A percentile compares a stretch with the other conserved stretches of the same genome.
Conservation (phyloP, 2,888 invertebrate species). For the Netelia melanura region DNA sequence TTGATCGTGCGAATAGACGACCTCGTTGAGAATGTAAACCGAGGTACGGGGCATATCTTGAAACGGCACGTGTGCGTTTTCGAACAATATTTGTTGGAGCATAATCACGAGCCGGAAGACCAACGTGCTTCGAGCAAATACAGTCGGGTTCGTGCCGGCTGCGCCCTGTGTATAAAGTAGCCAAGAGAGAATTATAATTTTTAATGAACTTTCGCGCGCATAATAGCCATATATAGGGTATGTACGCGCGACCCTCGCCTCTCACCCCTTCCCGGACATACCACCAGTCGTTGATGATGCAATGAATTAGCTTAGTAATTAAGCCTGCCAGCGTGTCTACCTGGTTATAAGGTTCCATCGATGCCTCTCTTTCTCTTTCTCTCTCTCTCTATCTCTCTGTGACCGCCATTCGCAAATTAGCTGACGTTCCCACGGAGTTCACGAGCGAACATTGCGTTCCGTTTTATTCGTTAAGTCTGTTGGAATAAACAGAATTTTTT, state of each 20-base stretch:
- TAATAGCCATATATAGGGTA: constrained; percentile 20
- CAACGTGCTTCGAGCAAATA: background rate
- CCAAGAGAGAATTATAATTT: constrained; percentile 58
- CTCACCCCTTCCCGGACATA: background rate
- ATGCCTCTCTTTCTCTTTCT: too few species aligned
- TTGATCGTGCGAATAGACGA: too few species aligned
- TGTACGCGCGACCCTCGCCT: background rate
- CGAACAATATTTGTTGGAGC: constrained; percentile 6
- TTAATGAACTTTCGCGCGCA: constrained; percentile 41
- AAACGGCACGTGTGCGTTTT: background rate
- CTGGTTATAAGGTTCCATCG: background rate
- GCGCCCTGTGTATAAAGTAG: constrained; percentile 23
- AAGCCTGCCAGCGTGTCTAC: background rate
- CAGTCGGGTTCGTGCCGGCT: background rate
- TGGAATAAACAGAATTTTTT: too few species aligned
- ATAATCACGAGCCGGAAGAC: constrained; percentile 21
- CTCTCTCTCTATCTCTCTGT: background rate
- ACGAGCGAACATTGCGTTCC: background rate
- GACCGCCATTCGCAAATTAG: background rate
- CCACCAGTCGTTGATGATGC: constrained; percentile 11
- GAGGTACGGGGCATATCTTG: too few species aligned
- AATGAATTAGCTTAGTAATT: constrained; percentile 34
- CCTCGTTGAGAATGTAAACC: background rate
- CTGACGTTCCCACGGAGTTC: too few species aligned
- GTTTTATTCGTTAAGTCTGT: background rate